Evolutionary conservation across 2,797 vertebrate genomes (phyloP).

Genomic region (Sorex maritimensis): DNA sequence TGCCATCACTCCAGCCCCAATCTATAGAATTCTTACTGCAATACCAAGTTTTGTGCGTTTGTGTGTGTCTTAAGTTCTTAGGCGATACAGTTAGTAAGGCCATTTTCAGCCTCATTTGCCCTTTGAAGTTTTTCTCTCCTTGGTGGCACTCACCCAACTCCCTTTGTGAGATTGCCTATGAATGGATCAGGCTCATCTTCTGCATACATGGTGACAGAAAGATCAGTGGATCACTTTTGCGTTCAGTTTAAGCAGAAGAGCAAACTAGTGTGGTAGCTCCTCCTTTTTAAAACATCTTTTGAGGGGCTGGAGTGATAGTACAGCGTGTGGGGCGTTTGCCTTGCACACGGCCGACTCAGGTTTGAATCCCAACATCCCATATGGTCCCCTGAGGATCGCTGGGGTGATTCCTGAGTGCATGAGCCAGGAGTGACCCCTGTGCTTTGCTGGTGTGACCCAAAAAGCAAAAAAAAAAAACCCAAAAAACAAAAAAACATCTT

Average conservation of each 20-base stretch:
- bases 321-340: too few species aligned
- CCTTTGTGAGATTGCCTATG: background rate
- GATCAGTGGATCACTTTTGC: conserved; percentile 28
- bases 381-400: too few species aligned
- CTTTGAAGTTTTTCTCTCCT: conserved; percentile 19
- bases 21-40: background rate
- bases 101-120: background rate
- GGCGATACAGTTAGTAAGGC: background rate
- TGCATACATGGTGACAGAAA: background rate
- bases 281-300: too few species aligned
- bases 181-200: background rate
- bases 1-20: background rate
- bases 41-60: background rate
- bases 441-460: too few species aligned
- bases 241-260: background rate
- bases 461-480: too few species aligned
- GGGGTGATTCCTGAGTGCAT: too few species aligned
- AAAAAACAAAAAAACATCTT: too few species aligned
- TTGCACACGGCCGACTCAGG: too few species aligned
- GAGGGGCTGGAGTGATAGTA: too few species aligned
- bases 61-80: conserved; percentile 11
- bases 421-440: too few species aligned
- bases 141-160: background rate
- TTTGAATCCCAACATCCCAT: too few species aligned
- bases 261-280: too few species aligned